phyloP scores from a whole-genome alignment of 30 jellyfish, hydroid and myxozoan genomes.

The Sanderia malayensis region DNA sequence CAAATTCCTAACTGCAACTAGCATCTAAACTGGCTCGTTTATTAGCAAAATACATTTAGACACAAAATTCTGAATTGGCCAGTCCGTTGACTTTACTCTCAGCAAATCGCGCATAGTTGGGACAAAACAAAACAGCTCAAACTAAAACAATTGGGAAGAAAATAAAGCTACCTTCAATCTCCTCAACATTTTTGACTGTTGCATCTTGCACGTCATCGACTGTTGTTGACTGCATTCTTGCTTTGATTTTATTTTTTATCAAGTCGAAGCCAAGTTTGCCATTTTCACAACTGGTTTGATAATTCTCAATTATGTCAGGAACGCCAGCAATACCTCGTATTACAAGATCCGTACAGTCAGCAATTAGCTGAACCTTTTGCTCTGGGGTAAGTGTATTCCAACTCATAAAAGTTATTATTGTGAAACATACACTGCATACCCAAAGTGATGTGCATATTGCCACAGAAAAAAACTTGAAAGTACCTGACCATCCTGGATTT shows the following conservation, averaged over 20 bases:
- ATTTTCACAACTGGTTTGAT: slow-evolving; percentile 17
- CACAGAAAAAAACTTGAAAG: slow-evolving; percentile 8
- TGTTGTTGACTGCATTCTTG: not conserved
- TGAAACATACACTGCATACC: slow-evolving; percentile 31
- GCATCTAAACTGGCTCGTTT: too few relatives aligned
- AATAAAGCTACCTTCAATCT: slow-evolving; percentile 4
- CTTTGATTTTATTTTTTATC: slow-evolving; percentile 7
- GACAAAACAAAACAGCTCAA: not conserved
- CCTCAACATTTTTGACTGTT: slow-evolving; percentile 12
- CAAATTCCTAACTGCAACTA: too few relatives aligned
- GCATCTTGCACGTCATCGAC: slow-evolving; percentile 4
- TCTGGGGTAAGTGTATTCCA: slow-evolving; percentile 36
- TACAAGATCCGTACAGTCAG: slow-evolving; percentile 20
- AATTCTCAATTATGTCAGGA: slow-evolving; percentile 32
- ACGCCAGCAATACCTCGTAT: slow-evolving; percentile 15
- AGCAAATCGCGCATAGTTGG: too few relatives aligned
- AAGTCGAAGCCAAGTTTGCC: slow-evolving; percentile 20
- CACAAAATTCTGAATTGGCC: too few relatives aligned
- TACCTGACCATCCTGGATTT: slow-evolving; percentile 8
- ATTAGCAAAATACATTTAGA: too few relatives aligned
- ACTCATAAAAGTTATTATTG: slow-evolving; percentile 36
- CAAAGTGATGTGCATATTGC: slow-evolving; percentile 28
- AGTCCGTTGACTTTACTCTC: too few relatives aligned
- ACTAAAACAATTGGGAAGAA: too few relatives aligned
- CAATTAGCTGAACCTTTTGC: slow-evolving; percentile 35